A percentile compares a stretch with the other conserved stretches of the same genome.
Evolutionary conservation across 2,888 invertebrate species (phyloP).

Genomic region (Pediacus dermestoides): DNA sequence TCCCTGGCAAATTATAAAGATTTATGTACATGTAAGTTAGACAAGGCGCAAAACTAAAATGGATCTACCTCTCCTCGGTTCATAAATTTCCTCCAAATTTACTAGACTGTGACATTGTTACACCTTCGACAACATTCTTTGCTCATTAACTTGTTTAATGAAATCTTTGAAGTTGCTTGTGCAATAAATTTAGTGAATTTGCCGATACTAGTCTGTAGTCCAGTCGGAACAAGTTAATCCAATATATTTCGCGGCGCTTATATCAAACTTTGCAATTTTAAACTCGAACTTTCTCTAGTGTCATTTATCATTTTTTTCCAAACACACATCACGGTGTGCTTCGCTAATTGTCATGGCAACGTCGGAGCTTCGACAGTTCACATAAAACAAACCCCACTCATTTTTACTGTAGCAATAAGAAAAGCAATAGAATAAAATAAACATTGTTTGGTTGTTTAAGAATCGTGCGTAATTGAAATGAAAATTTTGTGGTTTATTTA

Average conservation of each 20-base stretch:
- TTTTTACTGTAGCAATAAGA: too few relatives aligned
- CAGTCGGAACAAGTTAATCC: background rate
- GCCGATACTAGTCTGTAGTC: too few relatives aligned
- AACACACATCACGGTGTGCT: too few relatives aligned
- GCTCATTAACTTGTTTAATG: slow-evolving; percentile 41
- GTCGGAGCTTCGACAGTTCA: too few relatives aligned
- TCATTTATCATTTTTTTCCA: slow-evolving; percentile 4
- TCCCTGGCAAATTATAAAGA: slow-evolving; percentile 40
- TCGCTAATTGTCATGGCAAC: too few relatives aligned
- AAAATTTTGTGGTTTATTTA: too few relatives aligned
- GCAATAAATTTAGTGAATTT: too few relatives aligned
- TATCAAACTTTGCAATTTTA: slow-evolving; percentile 6
- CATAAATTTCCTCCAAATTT: slow-evolving; percentile 41
- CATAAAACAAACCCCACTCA: too few relatives aligned
- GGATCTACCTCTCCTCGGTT: slow-evolving; percentile 30
- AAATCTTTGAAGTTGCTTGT: slow-evolving; percentile 21
- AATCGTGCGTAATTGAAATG: too few relatives aligned
- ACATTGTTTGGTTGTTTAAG: too few relatives aligned
- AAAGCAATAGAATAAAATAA: too few relatives aligned
- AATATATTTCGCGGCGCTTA: background rate
- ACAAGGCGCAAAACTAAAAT: slow-evolving; percentile 34
- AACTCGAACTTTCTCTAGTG: background rate
- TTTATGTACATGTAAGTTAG: slow-evolving; percentile 40
- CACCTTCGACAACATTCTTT: slow-evolving; percentile 36
- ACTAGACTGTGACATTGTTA: slow-evolving; percentile 37